phyloP scores from a whole-genome alignment of 2,888 invertebrate genomes.

The Papilio demoleus region DNA sequence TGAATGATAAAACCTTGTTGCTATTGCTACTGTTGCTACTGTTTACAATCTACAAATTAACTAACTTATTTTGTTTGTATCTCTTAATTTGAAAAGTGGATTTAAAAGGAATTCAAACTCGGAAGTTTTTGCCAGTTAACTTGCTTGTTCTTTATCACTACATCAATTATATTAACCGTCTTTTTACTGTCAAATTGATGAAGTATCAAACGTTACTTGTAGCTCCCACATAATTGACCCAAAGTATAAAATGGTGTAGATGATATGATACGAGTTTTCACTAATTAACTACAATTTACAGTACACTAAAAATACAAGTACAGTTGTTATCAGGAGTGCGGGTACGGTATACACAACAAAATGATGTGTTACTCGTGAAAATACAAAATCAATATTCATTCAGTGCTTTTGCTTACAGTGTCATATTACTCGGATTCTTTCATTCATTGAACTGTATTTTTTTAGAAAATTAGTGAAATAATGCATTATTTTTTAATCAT shows the following conservation, averaged over 20 bases:
- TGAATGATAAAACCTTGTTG: constrained; percentile 4
- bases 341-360: constrained; percentile 10
- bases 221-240: neutral
- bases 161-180: too few relatives aligned
- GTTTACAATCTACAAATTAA: too few relatives aligned
- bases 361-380: neutral
- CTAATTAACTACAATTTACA: constrained; percentile 9
- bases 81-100: too few relatives aligned
- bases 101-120: too few relatives aligned
- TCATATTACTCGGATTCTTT: too few relatives aligned
- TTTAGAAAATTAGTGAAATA: too few relatives aligned
- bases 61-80: neutral
- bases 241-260: neutral
- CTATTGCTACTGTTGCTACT: neutral
- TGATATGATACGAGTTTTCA: neutral
- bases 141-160: too few relatives aligned
- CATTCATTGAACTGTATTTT: too few relatives aligned
- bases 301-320: too few relatives aligned
- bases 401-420: neutral
- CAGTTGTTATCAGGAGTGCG: constrained; percentile 8
- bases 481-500: too few relatives aligned
- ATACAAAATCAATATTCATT: neutral
- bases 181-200: too few relatives aligned
- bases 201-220: neutral
- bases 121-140: too few relatives aligned